Evolutionary conservation across 37 sponge, comb jelly and placozoan species (phyloP), one percentile per base, ranked within the genome.

Genomic region (Ianthella basta): DNA sequence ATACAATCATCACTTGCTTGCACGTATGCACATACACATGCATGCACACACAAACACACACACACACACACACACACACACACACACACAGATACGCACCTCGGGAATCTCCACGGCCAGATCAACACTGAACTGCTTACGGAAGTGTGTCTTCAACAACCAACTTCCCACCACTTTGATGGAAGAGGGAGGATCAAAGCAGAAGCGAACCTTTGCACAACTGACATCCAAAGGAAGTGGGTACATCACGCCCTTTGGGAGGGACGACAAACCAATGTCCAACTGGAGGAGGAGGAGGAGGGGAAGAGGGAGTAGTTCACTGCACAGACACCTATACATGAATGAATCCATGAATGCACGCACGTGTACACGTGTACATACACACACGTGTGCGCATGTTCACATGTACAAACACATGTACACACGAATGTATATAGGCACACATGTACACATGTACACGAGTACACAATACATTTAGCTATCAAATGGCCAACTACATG

Each of bases 151-250:
- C 54, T 82, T 74, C 73, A 97, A 80, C 24, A 97, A 74, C 82
- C 90, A 97, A 70, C 96, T 91, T 24, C 98, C 98, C 12, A 89
- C 82, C 2, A 97, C 86, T 88, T 89, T 92, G 5, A 97, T 83
- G 4, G 69, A 24, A 18, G 80, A 63, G 0, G 98, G 98, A 56
- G 98, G 86, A 0, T 27, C 35, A 56, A 93, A 95, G 16, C 74
- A 56, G 55, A 91, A 96, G 29, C 61, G 85, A 15, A 83, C 90
- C 82, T 94, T 94, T 16, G 66, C 34, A 15, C 19, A 39, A 27
- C 55, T 37, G 35, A 55, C 59, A 38, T 63, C 68, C 55, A 94
- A 80, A 0, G 8, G 23, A 24, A 94, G 75, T 0, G 95, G 95
- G 32, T 89, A 91, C 36, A 68, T 60, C 6, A 94, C 61, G 40